A percentile compares a stretch with the other conserved stretches of the same genome.
Evolutionary conservation across 1,140 invertebrate genomes (phyloP).

Genomic region (Globodera rostochiensis): DNA sequence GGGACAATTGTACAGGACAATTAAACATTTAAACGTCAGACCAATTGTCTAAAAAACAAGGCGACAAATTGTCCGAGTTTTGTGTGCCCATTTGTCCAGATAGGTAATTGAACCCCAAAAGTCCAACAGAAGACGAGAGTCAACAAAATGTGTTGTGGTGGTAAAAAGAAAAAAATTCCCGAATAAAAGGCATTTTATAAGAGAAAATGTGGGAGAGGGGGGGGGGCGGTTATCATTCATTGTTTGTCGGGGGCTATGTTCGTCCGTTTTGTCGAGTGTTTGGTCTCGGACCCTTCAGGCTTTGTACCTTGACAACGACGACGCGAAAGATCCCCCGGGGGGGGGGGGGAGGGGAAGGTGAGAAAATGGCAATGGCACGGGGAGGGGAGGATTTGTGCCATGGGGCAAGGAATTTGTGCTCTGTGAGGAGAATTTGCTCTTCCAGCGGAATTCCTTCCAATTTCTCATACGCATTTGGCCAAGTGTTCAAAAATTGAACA

Average conservation of each 20-base stretch:
- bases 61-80: background rate
- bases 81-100: background rate
- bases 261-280: background rate
- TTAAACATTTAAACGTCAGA: background rate
- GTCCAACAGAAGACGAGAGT: no score
- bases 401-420: background rate
- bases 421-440: no score
- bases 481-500: background rate
- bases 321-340: background rate
- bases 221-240: background rate
- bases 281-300: background rate
- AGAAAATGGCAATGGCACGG: background rate
- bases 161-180: background rate
- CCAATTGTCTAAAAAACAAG: conserved; percentile 3
- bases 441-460: background rate
- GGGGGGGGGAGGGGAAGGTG: background rate
- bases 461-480: background rate
- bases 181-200: background rate
- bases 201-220: background rate
- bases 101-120: no score
- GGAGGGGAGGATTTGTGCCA: background rate
- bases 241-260: background rate
- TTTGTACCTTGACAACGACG: background rate
- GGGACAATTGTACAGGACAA: background rate
- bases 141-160: no score